Evolutionary conservation across 2,888 invertebrate genomes (phyloP), one percentile per base, ranked within the genome.

Genomic region (Thelaira solivaga): DNA sequence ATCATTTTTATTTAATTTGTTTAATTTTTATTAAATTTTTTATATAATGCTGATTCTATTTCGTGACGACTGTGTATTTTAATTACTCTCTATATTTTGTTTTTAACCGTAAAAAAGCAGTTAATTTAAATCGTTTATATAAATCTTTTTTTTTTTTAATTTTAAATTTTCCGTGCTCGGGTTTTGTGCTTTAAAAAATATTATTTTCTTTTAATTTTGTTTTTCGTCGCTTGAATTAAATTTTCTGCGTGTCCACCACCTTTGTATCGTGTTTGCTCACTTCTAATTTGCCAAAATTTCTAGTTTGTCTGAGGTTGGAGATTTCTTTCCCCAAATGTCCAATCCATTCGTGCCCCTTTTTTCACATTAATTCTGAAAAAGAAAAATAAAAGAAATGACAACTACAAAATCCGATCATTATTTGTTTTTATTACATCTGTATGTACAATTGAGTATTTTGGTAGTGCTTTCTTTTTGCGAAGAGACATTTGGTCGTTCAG

Each of bases 211-310:
- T 29, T 11, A 11, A 8, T 24, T 31, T 57, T 41, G 62, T 41
- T 13, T 62, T 55, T 34, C 55, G 26, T 51, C 18, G 64, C 39
- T 55, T 26, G 55, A 55, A 31, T 41, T 49, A 53, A 53, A 72
- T 75, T 81, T 72, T 80, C 55, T 80, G 80, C 81, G 82, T 83
- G 83, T 82, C 85, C 85, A 86, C 85, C 85, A 86, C 85, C 85
- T 85, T 86, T 84, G 83, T 83, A 83, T 85, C 84, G 84, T 85
- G 85, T 86, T 86, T 82, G 85, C 82, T 85, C 86, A 85, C 85
- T 85, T 85, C 85, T 86, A 83, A 85, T 85, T 83, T 86, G 85
- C 78, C 78, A 78, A 74, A 78, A 78, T 49, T 64, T 69, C 51
- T 69, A 74, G 41, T 78, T 69, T 69, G 69, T 65, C 78, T 78